Percentiles rank a stretch among this genome's conserved stretches.
phyloP scores from a whole-genome alignment of 2,888 invertebrate species.

The Branchinecta sandiegonensis region DNA sequence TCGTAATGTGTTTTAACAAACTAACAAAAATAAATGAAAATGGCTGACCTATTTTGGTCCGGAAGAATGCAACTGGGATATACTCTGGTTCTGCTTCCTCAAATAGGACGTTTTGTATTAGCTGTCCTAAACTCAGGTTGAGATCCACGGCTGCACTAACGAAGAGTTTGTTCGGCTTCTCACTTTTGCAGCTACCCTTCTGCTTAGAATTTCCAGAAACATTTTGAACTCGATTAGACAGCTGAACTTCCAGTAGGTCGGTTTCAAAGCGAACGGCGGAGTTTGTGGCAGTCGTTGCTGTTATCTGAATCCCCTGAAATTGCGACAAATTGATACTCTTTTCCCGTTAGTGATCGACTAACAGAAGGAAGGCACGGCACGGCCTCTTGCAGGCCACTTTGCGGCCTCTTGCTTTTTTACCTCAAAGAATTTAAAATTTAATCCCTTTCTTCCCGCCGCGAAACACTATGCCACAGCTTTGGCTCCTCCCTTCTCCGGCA shows the following conservation, averaged over 20 bases:
- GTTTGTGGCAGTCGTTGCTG: slow-evolving; percentile 93
- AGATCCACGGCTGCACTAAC: slow-evolving; percentile 79
- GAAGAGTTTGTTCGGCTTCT: slow-evolving; percentile 42
- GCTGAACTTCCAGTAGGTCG: slow-evolving; percentile 76
- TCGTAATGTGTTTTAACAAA: neutral
- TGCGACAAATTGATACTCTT: too few species aligned
- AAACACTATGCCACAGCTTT: too few species aligned
- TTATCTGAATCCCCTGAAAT: slow-evolving; percentile 72
- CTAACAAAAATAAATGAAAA: slow-evolving; percentile 30
- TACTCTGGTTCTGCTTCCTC: slow-evolving; percentile 96
- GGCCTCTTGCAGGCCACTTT: too few species aligned
- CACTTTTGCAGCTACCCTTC: slow-evolving; percentile 35
- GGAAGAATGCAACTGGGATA: slow-evolving; percentile 91
- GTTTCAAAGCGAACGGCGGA: slow-evolving; percentile 93
- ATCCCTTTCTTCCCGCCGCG: too few species aligned
- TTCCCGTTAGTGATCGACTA: too few species aligned
- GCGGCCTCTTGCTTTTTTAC: too few species aligned
- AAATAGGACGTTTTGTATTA: slow-evolving; percentile 80
- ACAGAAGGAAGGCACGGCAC: too few species aligned
- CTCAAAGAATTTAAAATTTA: too few species aligned
- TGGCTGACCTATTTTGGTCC: slow-evolving; percentile 65
- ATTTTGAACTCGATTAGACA: slow-evolving; percentile 87
- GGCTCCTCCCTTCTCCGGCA: too few species aligned
- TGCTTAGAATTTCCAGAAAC: slow-evolving; percentile 39
- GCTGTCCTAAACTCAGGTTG: slow-evolving; percentile 85